Evolutionary conservation across 1,140 invertebrate genomes (phyloP), one percentile per base, ranked within the genome.

Genomic region (Calephelis nemesis): DNA sequence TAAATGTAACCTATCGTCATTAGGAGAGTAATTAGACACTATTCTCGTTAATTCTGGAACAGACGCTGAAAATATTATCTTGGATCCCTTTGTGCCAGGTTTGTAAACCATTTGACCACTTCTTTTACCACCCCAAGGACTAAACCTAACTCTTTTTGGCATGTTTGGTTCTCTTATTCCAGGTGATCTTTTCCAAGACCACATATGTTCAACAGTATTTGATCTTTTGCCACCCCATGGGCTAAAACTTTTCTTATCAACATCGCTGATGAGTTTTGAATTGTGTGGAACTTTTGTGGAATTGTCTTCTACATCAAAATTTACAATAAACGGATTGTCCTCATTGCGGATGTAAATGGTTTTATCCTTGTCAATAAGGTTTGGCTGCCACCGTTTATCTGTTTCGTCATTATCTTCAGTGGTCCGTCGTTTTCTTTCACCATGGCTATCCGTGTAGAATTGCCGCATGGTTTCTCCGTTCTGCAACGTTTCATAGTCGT

Each of bases 101-200:
- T 90, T 90, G 62, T 81, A 88, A 6, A 91, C 73, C 78, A 90
- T 84, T 67, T 88, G 86, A 0, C 84, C 85, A 62, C 85, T 88
- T 30, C 88, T 69, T 62, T 91, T 91, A 1, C 88, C 88, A 13
- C 88, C 88, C 88, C 88, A 91, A 0, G 88, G 87, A 49, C 86
- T 90, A 70, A 91, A 91, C 0, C 88, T 77, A 0, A 91, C 88
- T 60, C 88, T 69, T 63, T 91, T 91, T 4, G 88, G 88, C 88
- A 91, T 91, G 69, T 76, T 90, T 0, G 88, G 86, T n/a, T 90
- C 88, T 64, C 84, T 73, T 5, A 84, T 70, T 8, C 67, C 74
- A 0, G 74, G 40, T 5, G 82, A 73, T 10, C 85, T 74, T 71
- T 87, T 88, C 88, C 88, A 91, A 3, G 84, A 78, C 87, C 86